A percentile compares a stretch with the other conserved stretches of the same genome.
Conservation (phyloP, 2,888 invertebrate genomes). For the Leptinotarsa tumamoca region DNA sequence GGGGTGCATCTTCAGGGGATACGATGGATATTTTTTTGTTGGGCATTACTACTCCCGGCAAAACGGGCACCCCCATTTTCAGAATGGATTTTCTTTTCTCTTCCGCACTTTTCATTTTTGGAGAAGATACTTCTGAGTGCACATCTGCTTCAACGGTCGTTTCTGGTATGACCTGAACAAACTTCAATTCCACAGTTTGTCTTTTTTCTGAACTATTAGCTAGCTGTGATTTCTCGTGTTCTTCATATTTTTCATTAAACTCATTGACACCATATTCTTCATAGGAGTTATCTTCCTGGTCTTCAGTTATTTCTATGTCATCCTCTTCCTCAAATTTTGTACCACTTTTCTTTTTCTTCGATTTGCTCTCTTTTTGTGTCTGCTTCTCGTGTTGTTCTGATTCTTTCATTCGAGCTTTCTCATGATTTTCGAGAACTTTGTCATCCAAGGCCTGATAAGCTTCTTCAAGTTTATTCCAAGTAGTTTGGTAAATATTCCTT, state of each 20-base stretch:
- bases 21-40: slow-evolving; percentile 36
- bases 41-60: slow-evolving; percentile 51
- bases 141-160: slow-evolving; percentile 27
- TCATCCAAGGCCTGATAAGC: slow-evolving; percentile 44
- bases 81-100: slow-evolving; percentile 52
- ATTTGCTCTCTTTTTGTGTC: slow-evolving; percentile 22
- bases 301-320: slow-evolving; percentile 18
- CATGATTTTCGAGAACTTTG: slow-evolving; percentile 48
- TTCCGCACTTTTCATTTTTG: slow-evolving; percentile 11
- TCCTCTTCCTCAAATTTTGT: slow-evolving; percentile 18
- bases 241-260: slow-evolving; percentile 17
- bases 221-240: slow-evolving; percentile 28
- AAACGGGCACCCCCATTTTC: slow-evolving; percentile 53
- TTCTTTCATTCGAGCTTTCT: slow-evolving; percentile 39
- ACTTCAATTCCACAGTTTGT: slow-evolving; percentile 50
- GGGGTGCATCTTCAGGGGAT: slow-evolving; percentile 27
- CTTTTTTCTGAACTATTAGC: slow-evolving; percentile 40
- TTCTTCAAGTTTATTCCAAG: slow-evolving; percentile 47
- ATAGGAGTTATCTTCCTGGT: slow-evolving; percentile 15
- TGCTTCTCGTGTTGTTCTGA: slow-evolving; percentile 34
- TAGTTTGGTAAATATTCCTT: slow-evolving; percentile 46
- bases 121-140: slow-evolving; percentile 9
- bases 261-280: slow-evolving; percentile 19
- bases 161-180: slow-evolving; percentile 47
- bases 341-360: neutral